Percentiles rank a stretch among this genome's conserved stretches.
Evolutionary conservation across 1,140 invertebrate genomes (phyloP).

Genomic region (Zaprionus africanus): DNA sequence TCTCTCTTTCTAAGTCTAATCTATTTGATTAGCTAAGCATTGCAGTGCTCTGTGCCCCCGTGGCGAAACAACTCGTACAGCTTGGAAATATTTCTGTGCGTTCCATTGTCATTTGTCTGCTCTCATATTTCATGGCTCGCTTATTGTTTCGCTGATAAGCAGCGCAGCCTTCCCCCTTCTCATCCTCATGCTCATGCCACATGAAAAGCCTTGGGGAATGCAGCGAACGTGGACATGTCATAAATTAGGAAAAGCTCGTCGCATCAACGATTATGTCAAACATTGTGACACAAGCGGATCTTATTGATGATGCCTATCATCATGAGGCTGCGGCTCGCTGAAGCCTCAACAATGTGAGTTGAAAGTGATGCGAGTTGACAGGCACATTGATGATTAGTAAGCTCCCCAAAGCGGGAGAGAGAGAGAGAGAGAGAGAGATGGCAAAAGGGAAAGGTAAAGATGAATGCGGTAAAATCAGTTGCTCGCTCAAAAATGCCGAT

Average conservation of each 20-base stretch:
- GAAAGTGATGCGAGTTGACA: conserved; percentile 52
- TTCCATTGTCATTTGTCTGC: conserved; percentile 31
- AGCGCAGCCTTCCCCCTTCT: conserved; percentile 15
- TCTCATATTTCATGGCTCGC: conserved; percentile 68
- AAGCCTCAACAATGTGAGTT: conserved; percentile 46
- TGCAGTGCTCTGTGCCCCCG: background rate
- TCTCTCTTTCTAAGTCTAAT: conserved; percentile 4
- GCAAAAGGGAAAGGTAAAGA: conserved; percentile 32
- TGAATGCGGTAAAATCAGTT: conserved; percentile 53
- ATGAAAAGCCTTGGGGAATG: conserved; percentile 26
- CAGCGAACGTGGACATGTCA: conserved; percentile 67
- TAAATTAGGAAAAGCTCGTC: conserved; percentile 68
- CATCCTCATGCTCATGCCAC: background rate
- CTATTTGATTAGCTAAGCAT: conserved; percentile 16
- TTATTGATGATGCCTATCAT: conserved; percentile 68
- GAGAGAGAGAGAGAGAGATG: background rate
- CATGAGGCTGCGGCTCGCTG: background rate
- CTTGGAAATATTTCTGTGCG: conserved; percentile 17
- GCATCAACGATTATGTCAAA: conserved; percentile 71
- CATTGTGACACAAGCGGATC: conserved; percentile 57
- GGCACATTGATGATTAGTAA: conserved; percentile 48
- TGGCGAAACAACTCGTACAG: background rate
- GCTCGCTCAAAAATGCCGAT: conserved; percentile 22
- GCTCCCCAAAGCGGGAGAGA: too few species aligned
- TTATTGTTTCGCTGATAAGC: conserved; percentile 62